Evolutionary conservation across 1,140 invertebrate genomes (phyloP).

Genomic region (Atta cephalotes): DNA sequence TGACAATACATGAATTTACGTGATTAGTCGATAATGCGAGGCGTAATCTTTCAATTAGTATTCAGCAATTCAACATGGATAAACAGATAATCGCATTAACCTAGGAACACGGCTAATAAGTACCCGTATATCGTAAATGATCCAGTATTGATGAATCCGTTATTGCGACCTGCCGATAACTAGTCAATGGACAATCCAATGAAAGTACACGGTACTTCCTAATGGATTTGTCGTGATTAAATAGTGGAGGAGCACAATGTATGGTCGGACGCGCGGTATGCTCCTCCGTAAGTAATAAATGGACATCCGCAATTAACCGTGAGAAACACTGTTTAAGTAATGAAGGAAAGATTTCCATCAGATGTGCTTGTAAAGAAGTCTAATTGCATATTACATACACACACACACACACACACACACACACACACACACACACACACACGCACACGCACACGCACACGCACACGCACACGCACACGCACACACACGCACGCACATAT

Average conservation of each 20-base stretch:
- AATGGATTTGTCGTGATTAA: slow-evolving; percentile 59
- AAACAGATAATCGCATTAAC: slow-evolving; percentile 54
- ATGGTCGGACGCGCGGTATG: not conserved
- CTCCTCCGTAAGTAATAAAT: slow-evolving; percentile 33
- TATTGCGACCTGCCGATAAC: slow-evolving; percentile 28
- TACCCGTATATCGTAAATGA: slow-evolving; percentile 28
- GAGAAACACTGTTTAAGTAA: slow-evolving; percentile 50
- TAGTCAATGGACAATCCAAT: slow-evolving; percentile 45
- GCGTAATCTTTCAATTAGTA: slow-evolving; percentile 33
- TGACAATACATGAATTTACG: not conserved
- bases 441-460: too few relatives aligned
- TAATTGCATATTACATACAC: not conserved
- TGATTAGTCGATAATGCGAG: slow-evolving; percentile 1
- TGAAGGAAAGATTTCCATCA: slow-evolving; percentile 21
- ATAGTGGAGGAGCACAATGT: slow-evolving; percentile 27
- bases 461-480: too few relatives aligned
- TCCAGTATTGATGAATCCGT: slow-evolving; percentile 13
- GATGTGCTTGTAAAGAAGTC: not conserved
- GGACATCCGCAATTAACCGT: slow-evolving; percentile 31
- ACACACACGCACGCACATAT: too few relatives aligned
- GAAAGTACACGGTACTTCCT: slow-evolving; percentile 37
- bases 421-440: too few relatives aligned
- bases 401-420: too few relatives aligned
- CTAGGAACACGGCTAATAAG: slow-evolving; percentile 31
- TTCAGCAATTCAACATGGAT: slow-evolving; percentile 26